A percentile compares a stretch with the other conserved stretches of the same genome.
These are phyloP conservation scores for Sitta europaea DNA, from an alignment of 2,113 vertebrate species.

Conservation along the genomic window DNA sequence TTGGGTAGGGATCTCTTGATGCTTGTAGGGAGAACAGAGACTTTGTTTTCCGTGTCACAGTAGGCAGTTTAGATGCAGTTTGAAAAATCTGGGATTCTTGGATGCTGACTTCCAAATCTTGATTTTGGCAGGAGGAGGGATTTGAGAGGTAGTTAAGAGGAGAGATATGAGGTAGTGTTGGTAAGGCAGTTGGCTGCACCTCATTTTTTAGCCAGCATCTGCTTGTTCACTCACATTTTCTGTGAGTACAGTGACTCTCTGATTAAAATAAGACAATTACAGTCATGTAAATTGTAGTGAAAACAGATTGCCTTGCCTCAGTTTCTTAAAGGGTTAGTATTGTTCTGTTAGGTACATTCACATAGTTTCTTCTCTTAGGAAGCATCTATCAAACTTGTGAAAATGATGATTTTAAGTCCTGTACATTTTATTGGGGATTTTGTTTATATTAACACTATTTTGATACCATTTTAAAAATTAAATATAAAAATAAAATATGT, in stretches of 20 bases:
- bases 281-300: neutral
- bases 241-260: rapidly evolving
- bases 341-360: neutral
- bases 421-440: neutral
- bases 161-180: neutral
- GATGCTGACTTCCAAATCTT: neutral
- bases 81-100: neutral
- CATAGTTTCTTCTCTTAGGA: neutral
- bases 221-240: neutral
- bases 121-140: neutral
- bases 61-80: neutral
- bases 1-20: neutral
- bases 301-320: neutral
- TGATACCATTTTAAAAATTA: neutral
- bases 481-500: neutral
- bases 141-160: neutral
- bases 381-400: neutral
- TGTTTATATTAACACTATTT: neutral
- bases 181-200: neutral
- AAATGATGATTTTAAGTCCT: neutral
- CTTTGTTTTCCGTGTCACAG: neutral
- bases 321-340: neutral
- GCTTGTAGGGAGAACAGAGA: neutral
- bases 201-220: neutral
- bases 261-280: neutral